These are phyloP conservation scores for Sinocyclocheilus anshuiensis DNA, from an alignment of 2,113 vertebrate species.

Conservation along the genomic window DNA sequence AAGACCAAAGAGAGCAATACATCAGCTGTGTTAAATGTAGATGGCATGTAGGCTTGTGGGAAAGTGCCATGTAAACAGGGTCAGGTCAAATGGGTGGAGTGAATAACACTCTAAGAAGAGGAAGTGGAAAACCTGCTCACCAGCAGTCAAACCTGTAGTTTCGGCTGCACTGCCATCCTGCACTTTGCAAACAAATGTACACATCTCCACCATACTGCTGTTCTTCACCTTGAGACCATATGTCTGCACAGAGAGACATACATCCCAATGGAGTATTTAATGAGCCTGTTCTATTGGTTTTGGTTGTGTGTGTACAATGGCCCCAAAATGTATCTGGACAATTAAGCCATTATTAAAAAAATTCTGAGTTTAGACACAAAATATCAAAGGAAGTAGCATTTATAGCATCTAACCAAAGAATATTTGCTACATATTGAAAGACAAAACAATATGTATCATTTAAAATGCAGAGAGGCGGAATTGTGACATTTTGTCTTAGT, in stretches of 20 bases:
- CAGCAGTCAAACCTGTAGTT: slow-evolving; percentile 83
- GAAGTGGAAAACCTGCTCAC: slow-evolving; percentile 66
- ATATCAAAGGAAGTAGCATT: too few relatives aligned
- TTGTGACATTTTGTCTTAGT: too few relatives aligned
- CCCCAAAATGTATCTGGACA: not conserved
- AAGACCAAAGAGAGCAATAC: not conserved
- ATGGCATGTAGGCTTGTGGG: not conserved
- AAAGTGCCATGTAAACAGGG: slow-evolving; percentile 11
- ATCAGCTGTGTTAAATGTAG: slow-evolving; percentile 1
- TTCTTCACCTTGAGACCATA: slow-evolving; percentile 76
- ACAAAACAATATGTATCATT: not conserved
- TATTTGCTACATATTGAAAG: too few relatives aligned
- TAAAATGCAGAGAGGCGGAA: too few relatives aligned
- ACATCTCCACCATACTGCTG: slow-evolving; percentile 74
- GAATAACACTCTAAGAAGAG: slow-evolving; percentile 19
- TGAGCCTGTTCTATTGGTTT: too few relatives aligned
- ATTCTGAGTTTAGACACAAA: not conserved
- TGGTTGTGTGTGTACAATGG: too few relatives aligned
- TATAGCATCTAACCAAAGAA: too few relatives aligned
- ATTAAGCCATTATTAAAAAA: not conserved
- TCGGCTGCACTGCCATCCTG: slow-evolving; percentile 85
- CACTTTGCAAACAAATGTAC: slow-evolving; percentile 83
- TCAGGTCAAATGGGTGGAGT: slow-evolving; percentile 24
- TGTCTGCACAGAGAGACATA: slow-evolving; percentile 73
- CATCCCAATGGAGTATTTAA: not conserved